Base-by-base conservation (phyloP, 30 jellyfish, hydroid and myxozoan species). In the Turritopsis dohrnii region DNA sequence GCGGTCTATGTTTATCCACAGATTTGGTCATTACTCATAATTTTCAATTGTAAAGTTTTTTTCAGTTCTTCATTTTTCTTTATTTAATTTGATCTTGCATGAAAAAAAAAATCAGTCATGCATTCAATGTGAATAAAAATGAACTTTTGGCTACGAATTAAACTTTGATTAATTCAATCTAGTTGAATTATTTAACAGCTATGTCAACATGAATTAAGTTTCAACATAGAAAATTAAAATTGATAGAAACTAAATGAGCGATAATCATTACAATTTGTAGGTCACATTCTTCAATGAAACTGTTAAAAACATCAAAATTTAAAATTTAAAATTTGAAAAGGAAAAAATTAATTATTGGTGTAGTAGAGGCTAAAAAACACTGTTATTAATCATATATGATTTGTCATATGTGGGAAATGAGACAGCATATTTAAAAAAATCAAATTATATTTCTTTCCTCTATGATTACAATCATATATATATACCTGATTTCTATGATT, bases 1-100 rank as follows among this genome's bases (percentile, higher is more conserved):
- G 98, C 31, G 98, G 98, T 52, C 88, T 20, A 77, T 93, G 98
- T 22, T 95, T 85, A 31, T 84, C 88, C 1, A 8, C 23, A 30
- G 29, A 7, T 29, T 79, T 79, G 30, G 28, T 69, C 77, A 69
- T 69, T 17, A 69, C 77, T 69, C 30, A 41, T 41, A 41, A 13
- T 41, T 41, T 41, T 3, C 60, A 3, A 41, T 13, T 41, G 60
- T 41, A 41, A 41, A 3, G 13, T 13, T 41, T 41, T 41, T 41
- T n/a, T n/a, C n/a, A 41, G 60, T 41, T 41, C 60, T 41, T 41
- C 60, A 41, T 41, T 13, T 41, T 41, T 5, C 60, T 41, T 3
- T 41, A 41, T 41, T 13, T 41, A 41, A 41, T 41, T 41, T 41
- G 60, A 41, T 41, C 60, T 5, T 41, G 13, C 60, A 41, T n/a